Percentiles rank a stretch among this genome's conserved stretches.
Conservation (phyloP, 2,888 invertebrate species). For the Philereme vetulata region DNA sequence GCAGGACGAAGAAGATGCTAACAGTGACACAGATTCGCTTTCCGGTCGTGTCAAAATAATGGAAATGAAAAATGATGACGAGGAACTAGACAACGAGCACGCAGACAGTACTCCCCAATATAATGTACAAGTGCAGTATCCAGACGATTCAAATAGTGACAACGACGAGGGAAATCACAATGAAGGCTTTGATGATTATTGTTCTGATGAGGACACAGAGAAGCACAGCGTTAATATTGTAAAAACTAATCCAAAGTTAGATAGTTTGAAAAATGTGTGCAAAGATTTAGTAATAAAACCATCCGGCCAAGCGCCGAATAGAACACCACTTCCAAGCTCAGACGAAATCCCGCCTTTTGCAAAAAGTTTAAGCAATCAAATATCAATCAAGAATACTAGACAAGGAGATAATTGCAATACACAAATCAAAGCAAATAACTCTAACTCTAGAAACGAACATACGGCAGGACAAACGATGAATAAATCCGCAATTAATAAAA, state of each 20-base stretch:
- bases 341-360: slow-evolving; percentile 39
- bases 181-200: slow-evolving; percentile 37
- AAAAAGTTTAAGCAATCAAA: slow-evolving; percentile 46
- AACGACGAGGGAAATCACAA: slow-evolving; percentile 49
- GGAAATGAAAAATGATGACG: slow-evolving; percentile 57
- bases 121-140: slow-evolving; percentile 58
- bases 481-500: slow-evolving; percentile 50
- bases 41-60: slow-evolving; percentile 61
- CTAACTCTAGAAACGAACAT: slow-evolving; percentile 29
- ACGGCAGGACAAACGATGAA: slow-evolving; percentile 11
- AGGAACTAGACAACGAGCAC: slow-evolving; percentile 44
- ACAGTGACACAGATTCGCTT: slow-evolving; percentile 53
- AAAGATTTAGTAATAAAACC: slow-evolving; percentile 59
- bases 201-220: slow-evolving; percentile 52
- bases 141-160: slow-evolving; percentile 57
- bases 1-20: slow-evolving; percentile 35
- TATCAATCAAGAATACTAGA: slow-evolving; percentile 51
- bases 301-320: slow-evolving; percentile 20
- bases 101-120: slow-evolving; percentile 34
- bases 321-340: slow-evolving; percentile 21
- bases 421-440: slow-evolving; percentile 17
- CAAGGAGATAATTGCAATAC: slow-evolving; percentile 39
- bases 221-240: slow-evolving; percentile 48
- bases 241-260: slow-evolving; percentile 48
- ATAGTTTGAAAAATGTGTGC: slow-evolving; percentile 57